A percentile compares a stretch with the other conserved stretches of the same genome.
phyloP scores from a whole-genome alignment of 2,113 vertebrate species.

The Pomatorhinus ruficollis region DNA sequence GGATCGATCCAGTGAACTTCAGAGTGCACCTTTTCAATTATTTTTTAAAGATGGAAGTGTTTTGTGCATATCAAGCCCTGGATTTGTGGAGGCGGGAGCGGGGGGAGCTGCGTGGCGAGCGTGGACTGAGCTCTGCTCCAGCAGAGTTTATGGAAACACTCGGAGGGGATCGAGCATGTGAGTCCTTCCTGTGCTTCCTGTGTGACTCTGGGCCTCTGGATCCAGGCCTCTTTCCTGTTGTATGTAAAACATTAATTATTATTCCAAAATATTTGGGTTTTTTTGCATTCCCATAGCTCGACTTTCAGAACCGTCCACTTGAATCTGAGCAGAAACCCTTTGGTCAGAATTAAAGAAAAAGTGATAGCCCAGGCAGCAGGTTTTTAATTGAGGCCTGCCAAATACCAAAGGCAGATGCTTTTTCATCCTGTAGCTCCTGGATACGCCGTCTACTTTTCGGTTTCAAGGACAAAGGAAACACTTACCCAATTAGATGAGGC shows the following conservation, averaged over 20 bases:
- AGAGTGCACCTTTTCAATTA: slow-evolving; percentile 44
- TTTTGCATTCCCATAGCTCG: neutral
- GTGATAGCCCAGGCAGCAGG: slow-evolving; percentile 14
- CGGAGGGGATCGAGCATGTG: accelerated
- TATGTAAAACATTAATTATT: neutral
- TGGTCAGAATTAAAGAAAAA: slow-evolving; percentile 22
- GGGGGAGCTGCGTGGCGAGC: neutral
- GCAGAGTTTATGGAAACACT: neutral
- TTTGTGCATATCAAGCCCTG: neutral
- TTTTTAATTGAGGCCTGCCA: slow-evolving; percentile 62
- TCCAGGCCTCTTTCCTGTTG: neutral
- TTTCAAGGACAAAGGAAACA: slow-evolving; percentile 74
- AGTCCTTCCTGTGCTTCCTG: neutral
- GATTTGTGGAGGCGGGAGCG: neutral
- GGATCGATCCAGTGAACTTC: slow-evolving; percentile 45
- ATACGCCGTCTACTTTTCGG: slow-evolving; percentile 51
- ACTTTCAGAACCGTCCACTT: neutral
- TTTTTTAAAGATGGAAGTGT: slow-evolving; percentile 42
- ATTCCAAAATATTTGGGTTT: neutral
- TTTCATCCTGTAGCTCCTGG: slow-evolving; percentile 50
- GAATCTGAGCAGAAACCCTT: neutral
- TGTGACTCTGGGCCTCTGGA: neutral
- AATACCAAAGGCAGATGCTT: slow-evolving; percentile 64
- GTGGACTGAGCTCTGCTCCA: neutral
- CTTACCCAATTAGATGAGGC: slow-evolving; percentile 72